These are phyloP conservation scores for Chrysogorgia sp. DNA, from an alignment of 92 coral and sea anemone species.

Conservation along the genomic window DNA sequence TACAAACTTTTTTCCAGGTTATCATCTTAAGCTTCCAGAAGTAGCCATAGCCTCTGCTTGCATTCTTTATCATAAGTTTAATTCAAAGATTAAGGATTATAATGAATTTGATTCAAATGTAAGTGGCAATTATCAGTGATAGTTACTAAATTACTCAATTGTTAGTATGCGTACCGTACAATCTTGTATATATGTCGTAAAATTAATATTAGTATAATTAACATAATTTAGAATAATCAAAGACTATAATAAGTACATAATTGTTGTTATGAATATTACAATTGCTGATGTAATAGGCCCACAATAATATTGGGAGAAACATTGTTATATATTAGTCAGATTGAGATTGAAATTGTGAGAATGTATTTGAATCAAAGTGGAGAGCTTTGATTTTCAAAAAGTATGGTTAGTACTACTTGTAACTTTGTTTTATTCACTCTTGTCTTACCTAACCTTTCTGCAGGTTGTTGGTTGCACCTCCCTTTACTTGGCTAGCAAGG, in stretches of 20 bases:
- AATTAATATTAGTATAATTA: too few relatives aligned
- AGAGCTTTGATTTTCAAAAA: background rate
- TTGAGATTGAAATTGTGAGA: too few relatives aligned
- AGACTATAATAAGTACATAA: too few relatives aligned
- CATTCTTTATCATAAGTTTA: slow-evolving; percentile 75
- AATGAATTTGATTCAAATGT: slow-evolving; percentile 75
- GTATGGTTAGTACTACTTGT: background rate
- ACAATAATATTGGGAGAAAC: too few relatives aligned
- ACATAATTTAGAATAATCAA: too few relatives aligned
- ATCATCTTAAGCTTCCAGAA: slow-evolving; percentile 68
- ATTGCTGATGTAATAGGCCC: too few relatives aligned
- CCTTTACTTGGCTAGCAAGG: slow-evolving; percentile 87
- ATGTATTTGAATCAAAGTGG: too few relatives aligned
- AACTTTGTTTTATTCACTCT: background rate
- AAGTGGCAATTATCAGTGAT: slow-evolving; percentile 32
- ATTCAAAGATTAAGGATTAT: slow-evolving; percentile 48
- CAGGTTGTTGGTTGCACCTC: slow-evolving; percentile 84
- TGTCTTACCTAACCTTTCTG: background rate
- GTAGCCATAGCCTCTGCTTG: slow-evolving; percentile 80
- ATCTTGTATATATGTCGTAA: too few relatives aligned
- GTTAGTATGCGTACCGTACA: too few relatives aligned
- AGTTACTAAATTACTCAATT: background rate
- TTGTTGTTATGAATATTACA: too few relatives aligned
- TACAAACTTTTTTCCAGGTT: slow-evolving; percentile 50
- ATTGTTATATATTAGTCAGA: too few relatives aligned